These are phyloP conservation scores for Drosophila saltans DNA, from an alignment of 1,140 invertebrate genomes.

Conservation along the genomic window DNA sequence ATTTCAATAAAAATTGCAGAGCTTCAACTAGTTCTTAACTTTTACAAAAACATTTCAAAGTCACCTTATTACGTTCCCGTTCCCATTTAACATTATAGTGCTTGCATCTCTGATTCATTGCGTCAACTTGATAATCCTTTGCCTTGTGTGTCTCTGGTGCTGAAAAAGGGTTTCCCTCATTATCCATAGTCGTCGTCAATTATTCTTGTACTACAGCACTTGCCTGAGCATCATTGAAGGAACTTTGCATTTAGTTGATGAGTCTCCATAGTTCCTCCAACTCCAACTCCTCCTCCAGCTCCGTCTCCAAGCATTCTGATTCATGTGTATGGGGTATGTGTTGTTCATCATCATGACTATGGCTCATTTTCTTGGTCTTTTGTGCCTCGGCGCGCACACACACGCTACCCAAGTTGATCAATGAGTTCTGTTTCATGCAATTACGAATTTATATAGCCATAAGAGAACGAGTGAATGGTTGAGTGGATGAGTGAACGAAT, in stretches of 20 bases:
- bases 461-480: constrained; percentile 19
- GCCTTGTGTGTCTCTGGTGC: constrained; percentile 48
- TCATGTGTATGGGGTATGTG: constrained; percentile 42
- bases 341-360: constrained; percentile 33
- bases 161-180: constrained; percentile 56
- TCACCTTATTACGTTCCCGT: not conserved
- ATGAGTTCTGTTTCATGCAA: constrained; percentile 60
- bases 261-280: constrained; percentile 33
- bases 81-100: constrained; percentile 26
- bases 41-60: too few relatives aligned
- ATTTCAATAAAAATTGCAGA: too few relatives aligned
- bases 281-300: too few relatives aligned
- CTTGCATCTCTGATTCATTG: constrained; percentile 24
- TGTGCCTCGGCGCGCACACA: constrained; percentile 43
- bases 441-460: constrained; percentile 67
- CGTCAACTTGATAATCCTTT: constrained; percentile 48
- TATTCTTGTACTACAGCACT: constrained; percentile 68
- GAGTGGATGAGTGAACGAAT: constrained; percentile 49
- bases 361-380: constrained; percentile 55
- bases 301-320: not conserved
- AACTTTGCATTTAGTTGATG: constrained; percentile 77
- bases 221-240: constrained; percentile 38
- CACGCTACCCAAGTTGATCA: constrained; percentile 66
- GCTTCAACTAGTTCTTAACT: too few relatives aligned
- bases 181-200: constrained; percentile 75